phyloP scores from a whole-genome alignment of 2,113 vertebrate species.

The Bujurquina vittata region DNA sequence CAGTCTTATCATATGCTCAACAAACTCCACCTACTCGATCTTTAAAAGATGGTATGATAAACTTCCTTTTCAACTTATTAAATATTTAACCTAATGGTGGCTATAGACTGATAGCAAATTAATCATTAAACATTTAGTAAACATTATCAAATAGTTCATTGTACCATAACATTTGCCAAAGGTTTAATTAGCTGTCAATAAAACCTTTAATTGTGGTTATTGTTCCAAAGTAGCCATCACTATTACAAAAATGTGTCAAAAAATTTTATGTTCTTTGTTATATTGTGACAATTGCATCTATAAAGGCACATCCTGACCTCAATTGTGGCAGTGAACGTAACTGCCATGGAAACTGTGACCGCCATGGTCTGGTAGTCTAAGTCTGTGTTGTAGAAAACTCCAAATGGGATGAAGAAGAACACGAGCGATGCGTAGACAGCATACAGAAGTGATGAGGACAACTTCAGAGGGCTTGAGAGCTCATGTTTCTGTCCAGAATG shows the following conservation, averaged over 20 bases:
- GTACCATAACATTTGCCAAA: background rate
- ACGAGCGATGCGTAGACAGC: constrained; percentile 82
- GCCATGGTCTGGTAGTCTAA: constrained; percentile 88
- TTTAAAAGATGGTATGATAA: background rate
- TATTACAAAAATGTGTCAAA: background rate
- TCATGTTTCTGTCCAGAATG: constrained; percentile 78
- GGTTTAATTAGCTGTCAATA: background rate
- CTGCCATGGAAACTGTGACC: constrained; percentile 79
- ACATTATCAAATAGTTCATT: background rate
- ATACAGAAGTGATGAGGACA: constrained; percentile 79
- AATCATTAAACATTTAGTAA: background rate
- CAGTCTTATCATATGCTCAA: too few relatives aligned
- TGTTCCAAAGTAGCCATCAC: background rate
- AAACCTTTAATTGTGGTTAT: background rate
- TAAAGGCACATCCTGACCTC: constrained; percentile 81
- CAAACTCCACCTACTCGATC: too few relatives aligned
- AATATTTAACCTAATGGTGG: background rate
- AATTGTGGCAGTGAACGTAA: constrained; percentile 76
- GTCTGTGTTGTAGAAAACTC: constrained; percentile 73
- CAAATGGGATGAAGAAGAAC: constrained; percentile 84
- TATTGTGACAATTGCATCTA: background rate
- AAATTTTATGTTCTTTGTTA: background rate
- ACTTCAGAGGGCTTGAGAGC: constrained; percentile 82
- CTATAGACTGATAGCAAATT: background rate
- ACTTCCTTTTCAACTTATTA: background rate